Conservation (phyloP, 2,888 invertebrate species). For the Nysson spinosus region DNA sequence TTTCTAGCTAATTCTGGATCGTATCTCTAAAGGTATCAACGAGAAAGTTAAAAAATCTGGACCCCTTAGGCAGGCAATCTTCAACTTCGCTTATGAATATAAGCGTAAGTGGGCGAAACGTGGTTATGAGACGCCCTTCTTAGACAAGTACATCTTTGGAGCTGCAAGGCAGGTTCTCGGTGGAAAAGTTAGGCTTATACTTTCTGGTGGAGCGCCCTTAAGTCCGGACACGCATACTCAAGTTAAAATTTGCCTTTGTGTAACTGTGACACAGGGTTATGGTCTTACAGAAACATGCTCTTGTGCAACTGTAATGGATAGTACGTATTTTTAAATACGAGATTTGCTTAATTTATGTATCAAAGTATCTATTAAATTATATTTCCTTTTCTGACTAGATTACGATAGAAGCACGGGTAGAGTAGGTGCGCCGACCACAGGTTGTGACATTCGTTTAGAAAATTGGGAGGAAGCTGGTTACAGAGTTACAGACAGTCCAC, state of each 20-base stretch:
- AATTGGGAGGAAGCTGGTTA: constrained; percentile 98
- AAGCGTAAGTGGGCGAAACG: constrained; percentile 91
- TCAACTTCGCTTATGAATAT: constrained; percentile 96
- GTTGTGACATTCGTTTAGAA: constrained; percentile 89
- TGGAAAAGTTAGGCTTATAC: constrained; percentile 91
- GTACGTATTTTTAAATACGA: constrained; percentile 77
- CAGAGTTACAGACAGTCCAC: constrained; percentile 90
- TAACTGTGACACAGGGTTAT: constrained; percentile 94
- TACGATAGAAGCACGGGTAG: constrained; percentile 87
- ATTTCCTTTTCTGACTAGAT: constrained; percentile 52
- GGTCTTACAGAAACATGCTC: constrained; percentile 98
- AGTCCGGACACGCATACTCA: constrained; percentile 97
- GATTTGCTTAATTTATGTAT: background rate
- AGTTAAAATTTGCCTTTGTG: constrained; percentile 93
- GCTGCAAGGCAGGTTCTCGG: constrained; percentile 88
- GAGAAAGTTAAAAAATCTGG: constrained; percentile 94
- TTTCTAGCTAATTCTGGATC: constrained; percentile 93
- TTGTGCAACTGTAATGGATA: constrained; percentile 91
- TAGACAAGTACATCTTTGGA: constrained; percentile 81
- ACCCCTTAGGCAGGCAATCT: constrained; percentile 88
- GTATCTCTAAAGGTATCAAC: constrained; percentile 97
- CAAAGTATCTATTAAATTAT: background rate
- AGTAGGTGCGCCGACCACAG: constrained; percentile 92
- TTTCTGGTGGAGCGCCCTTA: constrained; percentile 96
- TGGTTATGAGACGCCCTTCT: constrained; percentile 89